phyloP scores from a whole-genome alignment of 2,797 vertebrate genomes.

The Poecilia wingei region DNA sequence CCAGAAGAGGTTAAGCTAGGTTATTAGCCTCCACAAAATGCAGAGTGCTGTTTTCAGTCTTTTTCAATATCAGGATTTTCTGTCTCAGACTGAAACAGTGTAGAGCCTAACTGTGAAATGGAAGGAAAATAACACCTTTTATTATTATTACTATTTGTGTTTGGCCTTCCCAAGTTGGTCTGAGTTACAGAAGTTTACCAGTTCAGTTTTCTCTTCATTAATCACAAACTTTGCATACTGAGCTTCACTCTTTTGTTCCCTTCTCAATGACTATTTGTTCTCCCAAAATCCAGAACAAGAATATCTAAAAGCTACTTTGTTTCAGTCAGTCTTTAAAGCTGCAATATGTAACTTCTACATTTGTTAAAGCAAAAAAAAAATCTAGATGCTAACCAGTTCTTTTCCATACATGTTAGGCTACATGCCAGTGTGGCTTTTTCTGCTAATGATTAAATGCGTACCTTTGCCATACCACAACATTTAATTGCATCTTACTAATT shows the following conservation, averaged over 20 bases:
- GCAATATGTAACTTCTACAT: background rate
- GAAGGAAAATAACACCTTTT: background rate
- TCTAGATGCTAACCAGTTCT: too few relatives aligned
- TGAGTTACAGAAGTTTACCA: background rate
- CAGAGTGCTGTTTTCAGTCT: slow-evolving; percentile 9
- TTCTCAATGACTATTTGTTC: background rate
- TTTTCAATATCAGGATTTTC: background rate
- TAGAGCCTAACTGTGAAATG: background rate
- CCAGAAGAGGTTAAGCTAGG: background rate
- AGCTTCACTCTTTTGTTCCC: background rate
- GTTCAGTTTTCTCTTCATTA: background rate
- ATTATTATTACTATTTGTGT: background rate
- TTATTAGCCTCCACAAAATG: slow-evolving; percentile 5
- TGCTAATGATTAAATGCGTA: too few relatives aligned
- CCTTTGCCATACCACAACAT: too few relatives aligned
- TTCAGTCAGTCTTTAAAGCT: background rate
- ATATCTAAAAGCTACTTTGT: background rate
- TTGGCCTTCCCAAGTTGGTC: background rate
- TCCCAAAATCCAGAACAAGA: background rate
- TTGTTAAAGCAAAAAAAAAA: background rate
- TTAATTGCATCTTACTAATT: too few relatives aligned
- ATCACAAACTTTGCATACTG: background rate
- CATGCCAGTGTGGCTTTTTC: too few relatives aligned
- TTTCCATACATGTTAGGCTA: too few relatives aligned
- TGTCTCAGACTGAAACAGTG: background rate